These are phyloP conservation scores for Aphis gossypii DNA, from an alignment of 1,140 invertebrate genomes.

Conservation along the genomic window DNA sequence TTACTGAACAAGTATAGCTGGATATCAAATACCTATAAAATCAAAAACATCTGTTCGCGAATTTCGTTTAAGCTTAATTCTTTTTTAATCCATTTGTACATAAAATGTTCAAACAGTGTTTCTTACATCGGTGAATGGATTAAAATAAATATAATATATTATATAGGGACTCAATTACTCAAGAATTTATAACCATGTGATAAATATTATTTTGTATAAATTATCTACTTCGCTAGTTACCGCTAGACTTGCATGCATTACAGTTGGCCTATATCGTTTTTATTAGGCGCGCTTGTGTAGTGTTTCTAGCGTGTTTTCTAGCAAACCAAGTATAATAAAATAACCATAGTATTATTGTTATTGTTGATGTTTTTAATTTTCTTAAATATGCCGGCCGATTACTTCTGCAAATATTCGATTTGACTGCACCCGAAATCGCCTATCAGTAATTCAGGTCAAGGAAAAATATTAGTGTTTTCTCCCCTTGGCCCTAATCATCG, in stretches of 20 bases:
- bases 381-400: background rate
- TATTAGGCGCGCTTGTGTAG: background rate
- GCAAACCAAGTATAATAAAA: background rate
- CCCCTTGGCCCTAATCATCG: slow-evolving; percentile 13
- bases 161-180: background rate
- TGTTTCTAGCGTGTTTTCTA: too few relatives aligned
- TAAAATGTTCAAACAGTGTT: background rate
- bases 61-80: background rate
- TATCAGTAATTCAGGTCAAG: slow-evolving; percentile 16
- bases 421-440: background rate
- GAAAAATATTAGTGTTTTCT: background rate
- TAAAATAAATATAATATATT: background rate
- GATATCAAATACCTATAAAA: background rate
- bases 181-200: background rate
- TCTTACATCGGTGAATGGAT: background rate
- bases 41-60: background rate
- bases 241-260: background rate
- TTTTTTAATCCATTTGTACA: background rate
- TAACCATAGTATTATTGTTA: background rate
- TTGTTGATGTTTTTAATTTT: background rate
- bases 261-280: background rate
- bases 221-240: background rate
- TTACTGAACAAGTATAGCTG: background rate
- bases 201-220: background rate
- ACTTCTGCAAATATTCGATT: background rate